Evolutionary conservation across 2,113 vertebrate genomes (phyloP), one percentile per base, ranked within the genome.

Genomic region (Dicerorhinus sumatrensis): DNA sequence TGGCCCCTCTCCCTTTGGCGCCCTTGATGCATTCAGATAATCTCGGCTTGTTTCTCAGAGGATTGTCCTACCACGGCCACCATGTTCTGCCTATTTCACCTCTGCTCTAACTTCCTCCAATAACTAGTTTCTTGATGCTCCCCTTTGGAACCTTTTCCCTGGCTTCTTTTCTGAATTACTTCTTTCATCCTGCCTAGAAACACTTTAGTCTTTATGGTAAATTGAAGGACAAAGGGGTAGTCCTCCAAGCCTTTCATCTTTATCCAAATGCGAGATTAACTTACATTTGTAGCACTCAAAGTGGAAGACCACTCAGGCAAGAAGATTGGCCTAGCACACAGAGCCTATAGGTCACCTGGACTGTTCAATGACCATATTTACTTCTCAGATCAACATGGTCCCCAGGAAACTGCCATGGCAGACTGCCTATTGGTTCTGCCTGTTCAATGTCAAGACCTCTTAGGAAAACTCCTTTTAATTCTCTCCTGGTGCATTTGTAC

Each of bases 151-250:
- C 81, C 88, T 7, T 73, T 94, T 91, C 73, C 54, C 36, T 91
- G 89, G 33, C 36, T n/a, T 70, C 58, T 95, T 75, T 82, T 84
- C 81, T 81, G 54, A 76, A 81, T 82, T 46, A 76, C 17, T 77
- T 94, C 87, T 89, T 95, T 95, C 60, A 76, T 42, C 62, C 67
- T 81, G 21, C 54, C 81, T 93, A 92, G 65, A 96, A 96, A 96
- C 29, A 1, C 21, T 70, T 95, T 90, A 82, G 70, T 88, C 54
- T 91, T 96, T 60, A 29, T 69, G 75, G 76, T 81, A 65, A 90
- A 94, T 89, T 58, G 36, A 87, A 92, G 31, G 60, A 39, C 62
- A 87, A 75, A 90, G 51, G 21, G 8, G 18, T 36, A 69, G 17
- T 88, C 33, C 63, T 95, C 76, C 29, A 80, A 90, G 60, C 21